Conservation (phyloP, 2,797 vertebrate genomes). For the Argya squamiceps region DNA sequence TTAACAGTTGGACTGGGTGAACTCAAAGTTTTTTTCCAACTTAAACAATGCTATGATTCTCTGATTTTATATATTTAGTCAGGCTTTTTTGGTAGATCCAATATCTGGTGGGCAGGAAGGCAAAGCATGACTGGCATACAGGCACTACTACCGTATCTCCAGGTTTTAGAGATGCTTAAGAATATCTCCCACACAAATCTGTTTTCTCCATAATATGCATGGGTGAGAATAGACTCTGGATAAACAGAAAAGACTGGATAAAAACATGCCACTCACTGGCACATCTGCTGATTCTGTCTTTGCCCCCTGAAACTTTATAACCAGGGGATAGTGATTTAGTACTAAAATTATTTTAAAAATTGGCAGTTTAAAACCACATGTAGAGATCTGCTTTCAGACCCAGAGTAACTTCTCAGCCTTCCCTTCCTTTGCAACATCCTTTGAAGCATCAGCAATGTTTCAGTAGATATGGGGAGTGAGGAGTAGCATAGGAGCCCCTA, state of each 20-base stretch:
- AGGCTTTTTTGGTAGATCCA: neutral
- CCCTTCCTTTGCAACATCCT: neutral
- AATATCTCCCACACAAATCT: neutral
- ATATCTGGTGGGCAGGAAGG: neutral
- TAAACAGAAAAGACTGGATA: neutral
- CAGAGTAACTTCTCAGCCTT: neutral
- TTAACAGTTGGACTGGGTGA: neutral
- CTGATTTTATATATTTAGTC: neutral
- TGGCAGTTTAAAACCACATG: neutral
- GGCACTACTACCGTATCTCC: neutral
- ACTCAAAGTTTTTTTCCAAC: neutral
- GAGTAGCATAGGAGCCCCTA: fast-evolving
- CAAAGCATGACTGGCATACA: neutral
- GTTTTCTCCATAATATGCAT: neutral
- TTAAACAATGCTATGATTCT: neutral
- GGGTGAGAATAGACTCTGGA: too few relatives aligned
- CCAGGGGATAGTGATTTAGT: neutral
- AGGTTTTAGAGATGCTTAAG: neutral
- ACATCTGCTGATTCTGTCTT: neutral
- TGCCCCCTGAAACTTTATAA: neutral
- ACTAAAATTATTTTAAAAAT: neutral
- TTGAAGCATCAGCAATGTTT: neutral
- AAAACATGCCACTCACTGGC: neutral
- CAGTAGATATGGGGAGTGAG: neutral
- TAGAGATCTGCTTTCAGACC: neutral